These are phyloP conservation scores for Sterrhoptilus dennistouni DNA, from an alignment of 2,113 vertebrate genomes.

Conservation along the genomic window DNA sequence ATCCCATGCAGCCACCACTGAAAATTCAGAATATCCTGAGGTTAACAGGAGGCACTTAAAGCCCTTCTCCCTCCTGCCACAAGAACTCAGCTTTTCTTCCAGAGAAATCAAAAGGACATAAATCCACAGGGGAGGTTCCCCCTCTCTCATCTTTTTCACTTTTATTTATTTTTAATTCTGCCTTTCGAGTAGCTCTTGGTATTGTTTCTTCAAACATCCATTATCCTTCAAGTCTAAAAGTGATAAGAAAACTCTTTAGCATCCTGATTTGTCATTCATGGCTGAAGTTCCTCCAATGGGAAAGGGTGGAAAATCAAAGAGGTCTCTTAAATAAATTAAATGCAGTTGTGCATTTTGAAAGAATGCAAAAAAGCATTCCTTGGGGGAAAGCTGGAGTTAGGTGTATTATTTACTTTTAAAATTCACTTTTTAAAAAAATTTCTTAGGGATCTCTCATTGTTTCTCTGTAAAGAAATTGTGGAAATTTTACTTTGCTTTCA, in stretches of 20 bases:
- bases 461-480: not conserved
- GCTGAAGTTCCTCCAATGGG: not conserved
- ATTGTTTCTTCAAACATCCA: not conserved
- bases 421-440: not conserved
- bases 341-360: not conserved
- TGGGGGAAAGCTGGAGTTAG: not conserved
- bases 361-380: too few relatives aligned
- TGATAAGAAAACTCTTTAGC: not conserved
- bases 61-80: not conserved
- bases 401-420: not conserved
- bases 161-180: slow-evolving; percentile 31
- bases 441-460: too few relatives aligned
- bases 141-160: not conserved
- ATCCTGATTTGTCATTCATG: not conserved
- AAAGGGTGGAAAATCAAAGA: not conserved
- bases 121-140: not conserved
- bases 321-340: not conserved
- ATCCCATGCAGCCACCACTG: not conserved
- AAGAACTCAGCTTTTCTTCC: not conserved
- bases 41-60: not conserved
- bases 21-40: not conserved
- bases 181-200: not conserved
- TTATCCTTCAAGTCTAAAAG: not conserved
- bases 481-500: not conserved
- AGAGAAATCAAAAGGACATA: not conserved